Percentiles rank a stretch among this genome's conserved stretches.
phyloP scores from a whole-genome alignment of 37 sponge, comb jelly and placozoan species.

The Hormiphora californensis region DNA sequence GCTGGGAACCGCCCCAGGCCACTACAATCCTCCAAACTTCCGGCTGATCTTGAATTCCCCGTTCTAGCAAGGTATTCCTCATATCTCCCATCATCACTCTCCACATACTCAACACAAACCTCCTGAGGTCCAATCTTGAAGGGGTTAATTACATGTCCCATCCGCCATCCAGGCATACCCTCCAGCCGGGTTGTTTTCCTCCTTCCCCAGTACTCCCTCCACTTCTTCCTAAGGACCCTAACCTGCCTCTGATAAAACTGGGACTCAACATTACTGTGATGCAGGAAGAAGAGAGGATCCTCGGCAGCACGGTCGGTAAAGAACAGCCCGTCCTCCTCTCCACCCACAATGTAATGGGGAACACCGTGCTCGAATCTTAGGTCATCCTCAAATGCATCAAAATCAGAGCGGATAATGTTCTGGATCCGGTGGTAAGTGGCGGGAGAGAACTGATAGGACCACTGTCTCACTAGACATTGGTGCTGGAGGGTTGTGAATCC shows the following conservation, averaged over 20 bases:
- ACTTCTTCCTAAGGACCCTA: not conserved
- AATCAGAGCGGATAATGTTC: not conserved
- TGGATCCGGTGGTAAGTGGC: not conserved
- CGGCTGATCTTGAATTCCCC: not conserved
- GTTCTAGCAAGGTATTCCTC: not conserved
- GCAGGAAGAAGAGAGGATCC: conserved; percentile 39
- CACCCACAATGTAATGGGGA: conserved; percentile 45
- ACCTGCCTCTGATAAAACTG: conserved; percentile 33
- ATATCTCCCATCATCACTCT: conserved; percentile 24
- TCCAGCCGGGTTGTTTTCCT: not conserved
- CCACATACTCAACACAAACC: conserved; percentile 46
- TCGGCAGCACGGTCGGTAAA: conserved; percentile 38
- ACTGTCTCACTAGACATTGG: not conserved
- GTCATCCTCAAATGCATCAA: not conserved
- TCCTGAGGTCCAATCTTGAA: not conserved
- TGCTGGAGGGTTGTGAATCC: not conserved
- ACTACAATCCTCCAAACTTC: too few relatives aligned
- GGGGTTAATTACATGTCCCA: conserved; percentile 11
- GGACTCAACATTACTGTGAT: conserved; percentile 21
- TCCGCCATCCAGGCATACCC: not conserved
- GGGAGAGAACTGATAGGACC: not conserved
- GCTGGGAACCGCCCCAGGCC: not conserved
- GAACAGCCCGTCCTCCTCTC: not conserved
- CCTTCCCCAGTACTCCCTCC: not conserved
- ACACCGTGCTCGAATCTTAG: conserved; percentile 14